Evolutionary conservation across 2,888 invertebrate species (phyloP).

Genomic region (Cerastoderma edule): DNA sequence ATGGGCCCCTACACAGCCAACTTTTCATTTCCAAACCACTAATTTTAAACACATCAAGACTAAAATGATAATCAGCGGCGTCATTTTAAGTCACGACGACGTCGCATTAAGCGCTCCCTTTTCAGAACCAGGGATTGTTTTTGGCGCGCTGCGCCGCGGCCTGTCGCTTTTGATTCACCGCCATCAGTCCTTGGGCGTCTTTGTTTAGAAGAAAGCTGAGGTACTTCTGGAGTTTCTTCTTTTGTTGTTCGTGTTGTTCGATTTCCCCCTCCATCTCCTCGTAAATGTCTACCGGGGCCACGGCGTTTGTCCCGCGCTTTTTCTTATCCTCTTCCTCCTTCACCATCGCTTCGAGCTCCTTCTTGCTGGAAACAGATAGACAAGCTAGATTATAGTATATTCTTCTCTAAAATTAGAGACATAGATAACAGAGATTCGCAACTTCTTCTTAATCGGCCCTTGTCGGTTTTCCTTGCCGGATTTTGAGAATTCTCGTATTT

Average conservation of each 20-base stretch:
- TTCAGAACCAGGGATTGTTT: slow-evolving; percentile 56
- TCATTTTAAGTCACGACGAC: no score
- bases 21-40: no score
- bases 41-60: no score
- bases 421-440: neutral
- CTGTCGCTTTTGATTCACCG: slow-evolving; percentile 46
- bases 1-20: no score
- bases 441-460: neutral
- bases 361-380: slow-evolving; percentile 50
- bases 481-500: neutral
- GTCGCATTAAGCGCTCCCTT: no score
- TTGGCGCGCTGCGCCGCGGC: slow-evolving; percentile 33
- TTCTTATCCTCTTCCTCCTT: slow-evolving; percentile 34
- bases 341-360: slow-evolving; percentile 43
- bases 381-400: no score
- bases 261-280: slow-evolving; percentile 59
- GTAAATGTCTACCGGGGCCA: slow-evolving; percentile 55
- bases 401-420: neutral
- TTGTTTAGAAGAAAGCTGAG: slow-evolving; percentile 49
- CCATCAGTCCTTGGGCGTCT: slow-evolving; percentile 46
- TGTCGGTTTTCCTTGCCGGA: neutral
- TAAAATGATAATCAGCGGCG: no score
- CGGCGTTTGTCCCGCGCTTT: slow-evolving; percentile 38
- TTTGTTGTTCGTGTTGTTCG: slow-evolving; percentile 51
- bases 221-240: slow-evolving; percentile 54